Evolutionary conservation across 2,113 vertebrate species (phyloP).

Genomic region (Pyrgilauda ruficollis): DNA sequence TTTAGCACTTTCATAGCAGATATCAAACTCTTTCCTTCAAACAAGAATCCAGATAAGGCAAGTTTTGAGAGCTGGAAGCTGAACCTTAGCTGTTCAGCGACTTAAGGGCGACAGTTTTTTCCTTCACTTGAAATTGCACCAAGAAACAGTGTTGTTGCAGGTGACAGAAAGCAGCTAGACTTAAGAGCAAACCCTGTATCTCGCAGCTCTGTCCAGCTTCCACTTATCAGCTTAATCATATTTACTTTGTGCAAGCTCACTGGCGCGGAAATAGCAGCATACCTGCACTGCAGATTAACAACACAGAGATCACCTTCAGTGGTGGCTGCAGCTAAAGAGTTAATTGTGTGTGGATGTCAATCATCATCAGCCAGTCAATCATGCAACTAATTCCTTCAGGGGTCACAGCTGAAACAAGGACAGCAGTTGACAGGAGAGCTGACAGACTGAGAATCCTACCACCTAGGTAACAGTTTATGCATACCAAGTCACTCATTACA

Average conservation of each 20-base stretch:
- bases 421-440: constrained; percentile 47
- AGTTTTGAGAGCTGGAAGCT: neutral
- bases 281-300: neutral
- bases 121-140: neutral
- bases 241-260: neutral
- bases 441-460: constrained; percentile 45
- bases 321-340: constrained; percentile 45
- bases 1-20: neutral
- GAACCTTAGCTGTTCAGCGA: neutral
- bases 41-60: accelerated
- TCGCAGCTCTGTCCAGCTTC: neutral
- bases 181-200: neutral
- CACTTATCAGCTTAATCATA: neutral
- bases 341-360: constrained; percentile 51
- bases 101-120: neutral
- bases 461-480: constrained; percentile 49
- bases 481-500: constrained; percentile 30
- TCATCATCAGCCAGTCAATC: constrained; percentile 68
- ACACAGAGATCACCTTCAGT: constrained; percentile 12
- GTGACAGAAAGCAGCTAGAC: neutral
- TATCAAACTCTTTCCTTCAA: neutral
- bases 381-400: constrained; percentile 65
- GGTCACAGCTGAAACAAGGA: constrained; percentile 62
- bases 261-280: neutral
- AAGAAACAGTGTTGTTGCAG: neutral